Evolutionary conservation across 2,888 invertebrate genomes (phyloP).

Genomic region (Cephus pulcher): DNA sequence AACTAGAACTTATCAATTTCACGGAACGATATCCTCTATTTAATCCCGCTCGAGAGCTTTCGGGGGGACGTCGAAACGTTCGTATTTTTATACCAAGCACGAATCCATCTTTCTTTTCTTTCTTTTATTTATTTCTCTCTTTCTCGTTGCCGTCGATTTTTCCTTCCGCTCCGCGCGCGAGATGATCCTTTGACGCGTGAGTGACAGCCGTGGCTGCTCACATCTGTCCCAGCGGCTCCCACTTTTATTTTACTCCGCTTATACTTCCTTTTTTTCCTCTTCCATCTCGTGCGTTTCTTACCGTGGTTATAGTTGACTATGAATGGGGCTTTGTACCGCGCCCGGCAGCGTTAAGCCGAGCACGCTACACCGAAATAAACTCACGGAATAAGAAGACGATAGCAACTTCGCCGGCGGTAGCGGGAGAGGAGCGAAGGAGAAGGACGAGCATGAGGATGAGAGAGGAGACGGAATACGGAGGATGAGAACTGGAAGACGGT

Average conservation of each 20-base stretch:
- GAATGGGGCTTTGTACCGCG: constrained; percentile 51
- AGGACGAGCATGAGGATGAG: constrained; percentile 15
- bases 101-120: not conserved
- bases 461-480: constrained; percentile 20
- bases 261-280: constrained; percentile 6
- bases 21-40: constrained; percentile 24
- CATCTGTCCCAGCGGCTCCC: constrained; percentile 38
- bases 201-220: constrained; percentile 49
- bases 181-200: constrained; percentile 53
- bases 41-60: constrained; percentile 27
- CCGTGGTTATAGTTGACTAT: constrained; percentile 28
- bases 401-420: not conserved
- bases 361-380: constrained; percentile 49
- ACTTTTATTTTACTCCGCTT: constrained; percentile 6
- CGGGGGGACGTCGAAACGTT: constrained; percentile 55
- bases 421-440: not conserved
- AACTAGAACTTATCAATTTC: constrained; percentile 23
- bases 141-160: constrained; percentile 36
- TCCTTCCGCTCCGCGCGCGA: constrained; percentile 22
- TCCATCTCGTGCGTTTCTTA: constrained; percentile 15
- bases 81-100: constrained; percentile 55
- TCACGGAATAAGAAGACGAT: constrained; percentile 19
- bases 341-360: constrained; percentile 32
- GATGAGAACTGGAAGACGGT: constrained; percentile 28
- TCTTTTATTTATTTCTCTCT: not conserved